Evolutionary conservation across 2,888 invertebrate species (phyloP).

Genomic region (Oxyteleia sp.): DNA sequence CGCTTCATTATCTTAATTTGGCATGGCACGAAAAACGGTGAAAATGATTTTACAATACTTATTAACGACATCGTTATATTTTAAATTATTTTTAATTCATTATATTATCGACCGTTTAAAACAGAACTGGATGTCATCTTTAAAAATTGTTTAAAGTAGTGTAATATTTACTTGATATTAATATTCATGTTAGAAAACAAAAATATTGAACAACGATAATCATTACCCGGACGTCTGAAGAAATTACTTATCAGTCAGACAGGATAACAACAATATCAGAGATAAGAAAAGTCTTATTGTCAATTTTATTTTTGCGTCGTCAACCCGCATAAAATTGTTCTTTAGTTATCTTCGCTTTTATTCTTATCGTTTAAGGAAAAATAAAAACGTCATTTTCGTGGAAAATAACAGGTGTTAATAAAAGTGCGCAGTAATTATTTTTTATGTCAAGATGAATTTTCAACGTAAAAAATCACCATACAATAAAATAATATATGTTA

Average conservation of each 20-base stretch:
- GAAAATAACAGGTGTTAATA: constrained; percentile 59
- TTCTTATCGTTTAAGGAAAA: constrained; percentile 63
- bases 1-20: constrained; percentile 33
- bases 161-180: not conserved
- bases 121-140: too few relatives aligned
- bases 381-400: constrained; percentile 57
- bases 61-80: too few relatives aligned
- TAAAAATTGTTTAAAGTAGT: not conserved
- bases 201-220: constrained; percentile 49
- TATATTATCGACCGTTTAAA: too few relatives aligned
- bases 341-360: constrained; percentile 64
- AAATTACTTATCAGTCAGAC: constrained; percentile 71
- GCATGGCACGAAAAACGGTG: constrained; percentile 6
- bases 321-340: constrained; percentile 66
- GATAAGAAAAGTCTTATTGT: constrained; percentile 71
- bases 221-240: constrained; percentile 52
- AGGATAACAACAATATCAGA: constrained; percentile 70
- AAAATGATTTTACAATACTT: not conserved
- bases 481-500: too few relatives aligned
- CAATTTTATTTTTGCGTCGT: constrained; percentile 67
- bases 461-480: too few relatives aligned
- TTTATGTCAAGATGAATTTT: too few relatives aligned
- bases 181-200: constrained; percentile 38
- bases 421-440: too few relatives aligned
- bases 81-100: not conserved